Conservation (phyloP, 1,140 invertebrate genomes). For the Druon quercuslanigerum region DNA sequence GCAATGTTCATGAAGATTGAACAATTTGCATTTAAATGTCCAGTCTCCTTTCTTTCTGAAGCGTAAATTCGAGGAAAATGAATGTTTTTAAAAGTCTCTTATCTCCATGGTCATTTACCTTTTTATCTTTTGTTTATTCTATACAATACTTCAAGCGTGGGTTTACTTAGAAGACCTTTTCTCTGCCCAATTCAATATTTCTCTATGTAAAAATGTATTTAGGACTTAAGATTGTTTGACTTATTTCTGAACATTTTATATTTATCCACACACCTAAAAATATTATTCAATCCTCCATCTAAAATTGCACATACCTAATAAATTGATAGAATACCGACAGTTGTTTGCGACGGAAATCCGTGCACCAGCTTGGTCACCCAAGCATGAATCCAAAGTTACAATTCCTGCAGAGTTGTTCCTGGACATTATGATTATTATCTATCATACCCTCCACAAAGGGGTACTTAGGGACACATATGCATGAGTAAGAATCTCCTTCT, state of each 20-base stretch:
- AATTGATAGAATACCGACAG: background rate
- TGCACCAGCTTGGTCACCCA: background rate
- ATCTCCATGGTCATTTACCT: no score
- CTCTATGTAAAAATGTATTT: no score
- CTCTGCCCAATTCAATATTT: no score
- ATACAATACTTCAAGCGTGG: no score
- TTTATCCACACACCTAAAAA: background rate
- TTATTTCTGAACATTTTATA: no score
- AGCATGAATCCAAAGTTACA: conserved; percentile 18
- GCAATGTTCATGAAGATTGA: background rate
- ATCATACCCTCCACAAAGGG: background rate
- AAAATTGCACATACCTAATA: background rate
- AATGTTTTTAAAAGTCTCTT: no score
- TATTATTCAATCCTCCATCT: background rate
- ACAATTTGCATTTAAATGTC: conserved; percentile 1
- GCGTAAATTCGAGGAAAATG: no score
- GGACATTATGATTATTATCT: conserved; percentile 6
- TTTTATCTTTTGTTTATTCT: no score
- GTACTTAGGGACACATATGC: background rate
- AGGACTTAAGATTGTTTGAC: no score
- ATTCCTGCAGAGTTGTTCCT: background rate
- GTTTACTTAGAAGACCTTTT: no score
- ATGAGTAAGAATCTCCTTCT: background rate
- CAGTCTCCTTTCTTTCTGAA: background rate
- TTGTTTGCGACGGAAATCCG: background rate